Conservation (phyloP, 2,888 invertebrate genomes). For the Dynastes maya region DNA sequence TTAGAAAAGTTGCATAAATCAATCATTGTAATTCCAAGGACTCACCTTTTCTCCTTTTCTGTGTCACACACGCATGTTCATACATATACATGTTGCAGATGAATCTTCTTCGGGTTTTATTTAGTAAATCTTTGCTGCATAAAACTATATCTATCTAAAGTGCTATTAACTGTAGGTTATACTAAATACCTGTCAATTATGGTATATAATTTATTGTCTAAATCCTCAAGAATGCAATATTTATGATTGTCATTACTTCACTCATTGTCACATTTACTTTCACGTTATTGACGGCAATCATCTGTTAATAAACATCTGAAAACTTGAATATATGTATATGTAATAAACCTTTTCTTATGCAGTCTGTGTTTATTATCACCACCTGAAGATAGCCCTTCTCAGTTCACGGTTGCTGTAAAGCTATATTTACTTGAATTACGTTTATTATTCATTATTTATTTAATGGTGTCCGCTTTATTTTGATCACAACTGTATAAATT, state of each 20-base stretch:
- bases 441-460: too few relatives aligned
- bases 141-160: not conserved
- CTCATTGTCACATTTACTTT: slow-evolving; percentile 1
- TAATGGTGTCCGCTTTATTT: too few relatives aligned
- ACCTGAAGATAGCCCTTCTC: too few relatives aligned
- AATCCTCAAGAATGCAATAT: not conserved
- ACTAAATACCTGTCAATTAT: slow-evolving; percentile 1
- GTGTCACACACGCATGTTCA: not conserved
- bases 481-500: too few relatives aligned
- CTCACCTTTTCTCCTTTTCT: not conserved
- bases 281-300: not conserved
- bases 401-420: too few relatives aligned
- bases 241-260: slow-evolving; percentile 1
- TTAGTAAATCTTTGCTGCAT: not conserved
- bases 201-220: not conserved
- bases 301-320: not conserved
- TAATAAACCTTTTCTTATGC: not conserved
- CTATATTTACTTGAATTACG: too few relatives aligned
- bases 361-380: too few relatives aligned
- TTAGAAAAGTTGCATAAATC: not conserved
- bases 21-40: not conserved
- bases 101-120: not conserved
- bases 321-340: not conserved
- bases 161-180: not conserved
- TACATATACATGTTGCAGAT: not conserved